Evolutionary conservation across 1,140 invertebrate species (phyloP), one percentile per base, ranked within the genome.

Genomic region (Mizuhopecten yessoensis): DNA sequence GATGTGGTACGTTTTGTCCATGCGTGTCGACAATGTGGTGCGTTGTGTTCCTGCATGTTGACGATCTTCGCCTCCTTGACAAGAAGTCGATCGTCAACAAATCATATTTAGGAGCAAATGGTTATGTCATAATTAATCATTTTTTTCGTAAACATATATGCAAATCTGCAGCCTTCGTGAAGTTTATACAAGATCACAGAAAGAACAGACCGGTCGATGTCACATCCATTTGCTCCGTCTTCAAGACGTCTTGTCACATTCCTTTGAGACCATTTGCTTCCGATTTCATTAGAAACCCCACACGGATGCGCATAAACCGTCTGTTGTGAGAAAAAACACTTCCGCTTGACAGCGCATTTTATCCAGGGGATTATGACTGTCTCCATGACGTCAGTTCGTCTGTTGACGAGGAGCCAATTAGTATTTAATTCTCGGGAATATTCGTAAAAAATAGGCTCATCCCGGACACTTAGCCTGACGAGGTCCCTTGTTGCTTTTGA

Each of bases 351-450:
- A 17, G 57, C 57, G n/a, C 57, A 75, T 75, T 75, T 75, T 17
- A 75, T 13, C 57, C 57, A 75, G n/a, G 57, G 57, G 5, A n/a
- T 29, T 75, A 75, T 75, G 5, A 75, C 57, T 75, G 57, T 75
- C n/a, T 75, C 57, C 57, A 75, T 75, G 57, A 75, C 57, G n/a
- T n/a, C 57, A 75, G 57, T 75, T 75, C 57, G 23, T 29, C 57
- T 9, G n/a, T 75, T 75, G n/a, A 75, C 23, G 11, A 75, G 57
- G 1, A 75, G 23, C 57, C 57, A 75, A n/a, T 75, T n/a, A 13
- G 57, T 75, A n/a, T 75, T 75, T n/a, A 75, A 75, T 75, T 75
- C 57, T 75, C 57, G 23, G 57, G 57, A 29, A 75, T 75, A 75
- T 29, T 75, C 57, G n/a, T 75, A 75, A 75, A 75, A 75, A 17